phyloP scores from a whole-genome alignment of 2,888 invertebrate species.

The Apantesis nais region DNA sequence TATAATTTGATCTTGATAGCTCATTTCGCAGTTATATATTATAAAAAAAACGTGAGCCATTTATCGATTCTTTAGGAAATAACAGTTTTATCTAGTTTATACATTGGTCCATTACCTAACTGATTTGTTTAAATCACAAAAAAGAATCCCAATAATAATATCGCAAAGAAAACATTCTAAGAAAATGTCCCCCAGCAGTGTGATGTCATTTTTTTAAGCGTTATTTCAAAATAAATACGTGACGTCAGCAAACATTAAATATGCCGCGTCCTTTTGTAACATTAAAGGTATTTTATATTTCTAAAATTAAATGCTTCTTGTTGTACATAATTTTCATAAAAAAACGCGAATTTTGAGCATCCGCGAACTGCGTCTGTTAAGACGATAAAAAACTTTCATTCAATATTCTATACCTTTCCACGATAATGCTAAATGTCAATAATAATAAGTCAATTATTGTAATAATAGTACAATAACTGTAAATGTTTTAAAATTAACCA shows the following conservation, averaged over 20 bases:
- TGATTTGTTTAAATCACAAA: constrained; percentile 57
- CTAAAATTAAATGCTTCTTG: constrained; percentile 85
- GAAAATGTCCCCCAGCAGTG: constrained; percentile 69
- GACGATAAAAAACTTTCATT: constrained; percentile 64
- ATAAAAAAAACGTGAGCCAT: constrained; percentile 73
- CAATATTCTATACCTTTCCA: constrained; percentile 69
- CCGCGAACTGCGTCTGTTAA: constrained; percentile 54
- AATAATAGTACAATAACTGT: constrained; percentile 79
- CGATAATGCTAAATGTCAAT: constrained; percentile 76
- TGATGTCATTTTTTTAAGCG: constrained; percentile 78
- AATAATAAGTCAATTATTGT: constrained; percentile 79
- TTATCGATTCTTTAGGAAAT: constrained; percentile 62
- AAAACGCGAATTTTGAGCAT: constrained; percentile 56
- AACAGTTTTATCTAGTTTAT: constrained; percentile 70
- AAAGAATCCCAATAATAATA: constrained; percentile 53
- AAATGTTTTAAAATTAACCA: constrained; percentile 74
- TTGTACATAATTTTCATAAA: constrained; percentile 79
- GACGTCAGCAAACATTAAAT: constrained; percentile 67
- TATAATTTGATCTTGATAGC: constrained; percentile 84
- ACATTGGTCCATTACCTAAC: constrained; percentile 80
- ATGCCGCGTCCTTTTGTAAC: constrained; percentile 72
- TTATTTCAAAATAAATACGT: constrained; percentile 75
- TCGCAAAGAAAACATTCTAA: constrained; percentile 63
- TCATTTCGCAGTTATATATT: constrained; percentile 67
- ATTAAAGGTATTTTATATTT: constrained; percentile 78